Percentiles rank a stretch among this genome's conserved stretches.
Conservation (phyloP, 2,888 invertebrate genomes). For the Oxyteleia sp. region DNA sequence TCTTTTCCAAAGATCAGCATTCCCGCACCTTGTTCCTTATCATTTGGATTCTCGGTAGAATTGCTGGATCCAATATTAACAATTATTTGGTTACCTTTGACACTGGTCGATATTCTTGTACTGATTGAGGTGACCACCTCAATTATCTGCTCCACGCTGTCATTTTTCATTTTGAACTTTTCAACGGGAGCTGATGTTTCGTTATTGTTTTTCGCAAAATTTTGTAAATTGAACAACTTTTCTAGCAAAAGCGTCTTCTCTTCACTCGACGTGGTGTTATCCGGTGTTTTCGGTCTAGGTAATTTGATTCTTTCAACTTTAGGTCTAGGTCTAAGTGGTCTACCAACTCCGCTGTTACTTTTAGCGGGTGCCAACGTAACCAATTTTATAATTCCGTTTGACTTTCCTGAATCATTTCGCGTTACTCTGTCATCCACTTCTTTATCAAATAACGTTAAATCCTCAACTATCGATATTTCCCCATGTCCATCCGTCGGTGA, state of each 20-base stretch:
- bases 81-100: constrained; percentile 80
- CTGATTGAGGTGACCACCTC: constrained; percentile 87
- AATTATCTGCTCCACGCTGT: constrained; percentile 83
- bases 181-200: constrained; percentile 31
- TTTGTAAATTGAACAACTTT: constrained; percentile 78
- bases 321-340: constrained; percentile 91
- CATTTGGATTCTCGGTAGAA: constrained; percentile 63
- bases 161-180: constrained; percentile 49
- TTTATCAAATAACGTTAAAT: constrained; percentile 47
- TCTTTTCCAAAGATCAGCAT: constrained; percentile 51
- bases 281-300: constrained; percentile 30
- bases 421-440: constrained; percentile 76
- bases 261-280: constrained; percentile 26
- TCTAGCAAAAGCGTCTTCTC: constrained; percentile 79
- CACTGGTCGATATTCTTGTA: constrained; percentile 84
- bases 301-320: constrained; percentile 86
- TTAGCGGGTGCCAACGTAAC: too few species aligned
- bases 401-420: constrained; percentile 84
- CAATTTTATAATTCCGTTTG: constrained; percentile 83
- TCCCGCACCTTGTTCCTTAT: constrained; percentile 14
- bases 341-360: constrained; percentile 92
- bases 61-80: constrained; percentile 81
- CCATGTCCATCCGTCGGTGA: constrained; percentile 25
- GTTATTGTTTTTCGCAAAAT: constrained; percentile 37
- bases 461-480: constrained; percentile 43